These are phyloP conservation scores for Agriopis marginaria DNA, from an alignment of 2,888 invertebrate species.

Conservation along the genomic window DNA sequence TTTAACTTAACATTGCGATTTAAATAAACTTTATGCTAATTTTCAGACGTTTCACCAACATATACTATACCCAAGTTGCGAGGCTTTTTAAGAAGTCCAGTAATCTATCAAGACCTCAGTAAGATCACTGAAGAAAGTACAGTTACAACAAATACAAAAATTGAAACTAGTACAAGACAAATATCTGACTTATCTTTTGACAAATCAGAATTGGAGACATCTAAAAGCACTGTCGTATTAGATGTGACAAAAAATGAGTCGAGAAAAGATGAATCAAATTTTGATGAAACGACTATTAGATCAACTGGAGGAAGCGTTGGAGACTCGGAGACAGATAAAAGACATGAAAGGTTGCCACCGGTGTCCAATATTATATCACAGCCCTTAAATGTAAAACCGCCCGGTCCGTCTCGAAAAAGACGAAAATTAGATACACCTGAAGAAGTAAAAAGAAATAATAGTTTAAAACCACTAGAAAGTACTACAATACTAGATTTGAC, in stretches of 20 bases:
- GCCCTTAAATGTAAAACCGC: too few species aligned
- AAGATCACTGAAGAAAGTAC: constrained; percentile 2
- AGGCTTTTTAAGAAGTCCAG: neutral
- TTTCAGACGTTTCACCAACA: constrained; percentile 1
- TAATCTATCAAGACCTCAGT: neutral
- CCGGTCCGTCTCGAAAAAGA: too few species aligned
- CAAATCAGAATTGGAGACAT: neutral
- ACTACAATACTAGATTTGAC: too few species aligned
- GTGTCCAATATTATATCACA: too few species aligned
- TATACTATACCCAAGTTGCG: neutral
- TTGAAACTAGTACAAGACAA: neutral
- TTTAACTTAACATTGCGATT: neutral
- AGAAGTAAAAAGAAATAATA: too few species aligned
- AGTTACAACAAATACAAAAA: neutral
- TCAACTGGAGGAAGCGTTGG: too few species aligned
- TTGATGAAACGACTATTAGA: neutral
- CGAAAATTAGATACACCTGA: too few species aligned
- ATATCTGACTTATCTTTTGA: neutral
- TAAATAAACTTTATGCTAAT: neutral
- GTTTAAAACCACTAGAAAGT: too few species aligned
- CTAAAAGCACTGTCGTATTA: neutral
- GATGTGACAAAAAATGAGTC: neutral
- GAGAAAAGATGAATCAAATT: neutral
- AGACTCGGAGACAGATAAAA: too few species aligned
- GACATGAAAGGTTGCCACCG: too few species aligned